Base-by-base conservation (phyloP, 2,888 invertebrate species). In the Phengaris alcon region DNA sequence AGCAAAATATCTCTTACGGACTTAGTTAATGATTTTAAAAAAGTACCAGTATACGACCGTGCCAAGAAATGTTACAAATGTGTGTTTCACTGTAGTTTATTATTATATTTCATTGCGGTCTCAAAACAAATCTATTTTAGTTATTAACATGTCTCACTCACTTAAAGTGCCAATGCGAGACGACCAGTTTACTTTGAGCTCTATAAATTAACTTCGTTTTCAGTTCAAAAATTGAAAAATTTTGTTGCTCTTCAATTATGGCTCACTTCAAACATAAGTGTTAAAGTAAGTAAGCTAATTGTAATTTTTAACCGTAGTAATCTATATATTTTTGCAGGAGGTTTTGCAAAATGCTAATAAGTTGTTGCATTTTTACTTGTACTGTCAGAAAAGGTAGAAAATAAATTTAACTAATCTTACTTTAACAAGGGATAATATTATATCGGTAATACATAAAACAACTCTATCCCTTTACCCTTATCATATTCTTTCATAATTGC, bases 131-230 rank as follows among this genome's bases (percentile, higher is more conserved):
- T 87, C 84, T 84, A 84, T 77, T 77, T 75, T 77, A 79, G 78
- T 83, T 87, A 90, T 90, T 89, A 90, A 89, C 88, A 88, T 88
- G 85, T 87, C 85, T 86, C 82, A 84, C 85, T 82, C 87, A 86
- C 86, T 88, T 86, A 85, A 86, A 82, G 85, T 85, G 86, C 83
- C 83, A 80, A 78, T 78, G 81, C 80, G 77, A 74, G 55, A 48
- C 75, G 78, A 15, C 87, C 84, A 83, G 57, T 81, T 79, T 78
- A 77, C 51, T 74, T 57, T 77, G 85, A 83, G 75, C 85, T 80
- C 10, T 70, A 10, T 48, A 51, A 9, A 51, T 70, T 57, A 57
- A 57, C 59, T 22, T 22, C 22, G n/a, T 59, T 59, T 57, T 57
- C 9, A 55, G 6, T 7, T 55, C n/a, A 3, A n/a, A 7, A 55